Evolutionary conservation across 23 tunicate genomes (phyloP), one percentile per base, ranked within the genome.

Genomic region (Trididemnum clinides): DNA sequence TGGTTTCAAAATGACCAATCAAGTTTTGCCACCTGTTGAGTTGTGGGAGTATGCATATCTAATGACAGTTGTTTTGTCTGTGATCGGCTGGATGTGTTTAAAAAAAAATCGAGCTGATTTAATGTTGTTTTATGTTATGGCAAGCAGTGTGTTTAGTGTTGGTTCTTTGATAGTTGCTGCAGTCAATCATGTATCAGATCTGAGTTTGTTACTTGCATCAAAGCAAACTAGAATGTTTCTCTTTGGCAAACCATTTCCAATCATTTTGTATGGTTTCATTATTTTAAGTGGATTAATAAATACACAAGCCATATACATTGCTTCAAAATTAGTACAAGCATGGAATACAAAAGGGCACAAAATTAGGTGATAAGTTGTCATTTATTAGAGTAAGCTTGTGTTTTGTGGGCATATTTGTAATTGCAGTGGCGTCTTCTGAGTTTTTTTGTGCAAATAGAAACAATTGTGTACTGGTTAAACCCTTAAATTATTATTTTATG

Each of bases 341-440:
- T 78, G 83, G 83, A 51, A 29, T 4, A 51, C 66, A 4, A 78
- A 78, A 78, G 83, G 83, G 10, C 28, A 51, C 38, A 78, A 78
- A 54, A 25, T 37, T 18, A 51, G 28, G 2, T 78, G 23, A 78
- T n/a, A n/a, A n/a, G n/a, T n/a, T n/a, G n/a, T n/a, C n/a, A n/a
- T n/a, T n/a, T n/a, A n/a, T n/a, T n/a, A n/a, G n/a, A n/a, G n/a
- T n/a, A n/a, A n/a, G n/a, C n/a, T n/a, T n/a, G n/a, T n/a, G n/a
- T n/a, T n/a, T n/a, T n/a, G n/a, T n/a, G n/a, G n/a, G n/a, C n/a
- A n/a, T n/a, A n/a, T n/a, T n/a, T n/a, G n/a, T n/a, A n/a, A n/a
- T n/a, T n/a, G n/a, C n/a, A n/a, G n/a, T n/a, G n/a, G n/a, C n/a
- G n/a, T n/a, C n/a, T n/a, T n/a, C n/a, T n/a, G n/a, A n/a, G n/a